Percentiles rank a stretch among this genome's conserved stretches.
Evolutionary conservation across 2,113 vertebrate genomes (phyloP).

Genomic region (Micromys minutus): DNA sequence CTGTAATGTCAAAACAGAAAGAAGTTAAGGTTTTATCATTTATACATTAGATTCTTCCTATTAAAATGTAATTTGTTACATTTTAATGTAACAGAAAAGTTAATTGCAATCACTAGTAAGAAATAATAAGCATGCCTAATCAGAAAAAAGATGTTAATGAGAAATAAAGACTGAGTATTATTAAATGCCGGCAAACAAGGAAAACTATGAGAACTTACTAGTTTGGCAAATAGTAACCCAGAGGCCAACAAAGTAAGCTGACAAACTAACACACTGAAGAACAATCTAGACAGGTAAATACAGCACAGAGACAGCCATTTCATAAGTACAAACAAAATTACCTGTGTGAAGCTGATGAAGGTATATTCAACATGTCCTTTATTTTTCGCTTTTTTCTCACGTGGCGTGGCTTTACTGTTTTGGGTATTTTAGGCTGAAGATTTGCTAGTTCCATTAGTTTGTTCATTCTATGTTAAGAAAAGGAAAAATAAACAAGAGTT

Average conservation of each 20-base stretch:
- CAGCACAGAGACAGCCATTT: neutral
- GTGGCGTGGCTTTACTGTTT: slow-evolving; percentile 88
- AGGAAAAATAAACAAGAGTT: neutral
- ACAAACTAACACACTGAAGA: neutral
- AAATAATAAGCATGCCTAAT: neutral
- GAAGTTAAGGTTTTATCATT: neutral
- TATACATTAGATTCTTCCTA: neutral
- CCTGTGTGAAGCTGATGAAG: slow-evolving; percentile 89
- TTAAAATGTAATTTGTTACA: neutral
- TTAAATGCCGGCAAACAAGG: neutral
- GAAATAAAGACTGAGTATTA: neutral
- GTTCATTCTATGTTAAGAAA: slow-evolving; percentile 87
- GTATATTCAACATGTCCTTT: slow-evolving; percentile 92
- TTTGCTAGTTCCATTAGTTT: slow-evolving; percentile 95
- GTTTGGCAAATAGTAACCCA: neutral
- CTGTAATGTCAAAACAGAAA: neutral
- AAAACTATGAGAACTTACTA: neutral
- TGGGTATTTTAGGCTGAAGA: slow-evolving; percentile 93
- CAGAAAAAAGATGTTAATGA: neutral
- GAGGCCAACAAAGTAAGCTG: neutral
- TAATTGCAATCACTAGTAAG: neutral
- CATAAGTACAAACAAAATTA: slow-evolving; percentile 72
- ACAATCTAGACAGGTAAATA: neutral
- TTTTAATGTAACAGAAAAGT: neutral
- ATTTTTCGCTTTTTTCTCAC: slow-evolving; percentile 94